Percentiles rank a stretch among this genome's conserved stretches.
Conservation (phyloP, 2,888 invertebrate genomes). For the Creontiades dilutus region DNA sequence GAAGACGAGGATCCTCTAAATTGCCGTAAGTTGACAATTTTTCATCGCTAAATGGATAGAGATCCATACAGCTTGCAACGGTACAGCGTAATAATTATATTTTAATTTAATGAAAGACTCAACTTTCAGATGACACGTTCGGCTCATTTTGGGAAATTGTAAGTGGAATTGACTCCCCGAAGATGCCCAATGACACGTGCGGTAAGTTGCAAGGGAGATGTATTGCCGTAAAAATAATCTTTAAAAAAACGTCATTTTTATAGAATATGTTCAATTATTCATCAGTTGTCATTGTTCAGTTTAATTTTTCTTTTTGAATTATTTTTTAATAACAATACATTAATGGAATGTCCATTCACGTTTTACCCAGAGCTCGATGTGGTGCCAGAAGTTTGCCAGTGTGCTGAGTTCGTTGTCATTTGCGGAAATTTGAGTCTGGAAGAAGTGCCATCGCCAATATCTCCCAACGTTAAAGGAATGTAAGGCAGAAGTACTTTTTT, state of each 20-base stretch:
- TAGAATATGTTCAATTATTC: not conserved
- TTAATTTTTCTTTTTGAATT: too few species aligned
- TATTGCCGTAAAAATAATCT: not conserved
- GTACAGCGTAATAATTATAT: not conserved
- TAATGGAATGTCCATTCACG: too few species aligned
- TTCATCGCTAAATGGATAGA: not conserved
- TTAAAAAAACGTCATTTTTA: not conserved
- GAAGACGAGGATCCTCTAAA: conserved; percentile 78
- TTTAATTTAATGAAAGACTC: not conserved
- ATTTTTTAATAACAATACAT: too few species aligned
- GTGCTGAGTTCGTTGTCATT: conserved; percentile 74
- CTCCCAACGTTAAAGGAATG: conserved; percentile 44
- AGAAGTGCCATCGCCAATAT: not conserved
- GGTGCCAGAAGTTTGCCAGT: conserved; percentile 75
- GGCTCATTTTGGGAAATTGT: conserved; percentile 77
- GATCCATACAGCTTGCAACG: not conserved
- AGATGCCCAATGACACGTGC: conserved; percentile 60
- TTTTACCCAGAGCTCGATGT: conserved; percentile 76
- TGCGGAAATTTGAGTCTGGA: not conserved
- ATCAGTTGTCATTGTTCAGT: not conserved
- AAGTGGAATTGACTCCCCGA: conserved; percentile 55
- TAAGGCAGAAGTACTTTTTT: not conserved
- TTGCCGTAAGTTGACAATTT: conserved; percentile 78
- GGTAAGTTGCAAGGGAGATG: conserved; percentile 58
- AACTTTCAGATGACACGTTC: conserved; percentile 77